Evolutionary conservation across 2,888 invertebrate genomes (phyloP).

Genomic region (Acholoe squamosa): DNA sequence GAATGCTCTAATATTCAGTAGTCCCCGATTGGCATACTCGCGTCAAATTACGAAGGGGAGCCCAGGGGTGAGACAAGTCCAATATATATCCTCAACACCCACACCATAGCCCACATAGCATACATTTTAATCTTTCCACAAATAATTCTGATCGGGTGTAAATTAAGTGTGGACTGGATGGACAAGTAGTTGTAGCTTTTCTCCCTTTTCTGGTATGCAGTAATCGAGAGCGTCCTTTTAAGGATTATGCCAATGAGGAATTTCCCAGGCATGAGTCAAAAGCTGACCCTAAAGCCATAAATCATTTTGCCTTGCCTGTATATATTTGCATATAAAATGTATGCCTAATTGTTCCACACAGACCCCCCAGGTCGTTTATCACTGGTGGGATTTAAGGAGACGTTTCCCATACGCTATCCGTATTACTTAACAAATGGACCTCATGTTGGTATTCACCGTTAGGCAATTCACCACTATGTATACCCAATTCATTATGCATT

Average conservation of each 20-base stretch:
- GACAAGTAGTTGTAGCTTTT: neutral
- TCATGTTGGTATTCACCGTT: constrained; percentile 27
- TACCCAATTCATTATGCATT: constrained; percentile 20
- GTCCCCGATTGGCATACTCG: constrained; percentile 1
- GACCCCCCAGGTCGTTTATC: constrained; percentile 56
- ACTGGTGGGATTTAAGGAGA: constrained; percentile 19
- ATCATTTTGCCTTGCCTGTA: constrained; percentile 51
- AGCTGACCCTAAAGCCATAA: constrained; percentile 45
- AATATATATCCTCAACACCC: neutral
- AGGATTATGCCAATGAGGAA: constrained; percentile 42
- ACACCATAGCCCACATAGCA: neutral
- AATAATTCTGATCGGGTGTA: constrained; percentile 45
- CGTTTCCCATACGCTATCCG: constrained; percentile 47
- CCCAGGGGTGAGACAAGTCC: neutral
- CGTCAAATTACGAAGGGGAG: neutral
- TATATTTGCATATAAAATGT: constrained; percentile 46
- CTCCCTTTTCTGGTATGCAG: neutral
- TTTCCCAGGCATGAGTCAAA: constrained; percentile 34
- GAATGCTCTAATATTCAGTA: constrained; percentile 53
- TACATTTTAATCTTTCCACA: constrained; percentile 5
- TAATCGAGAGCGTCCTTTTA: constrained; percentile 41
- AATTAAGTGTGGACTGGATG: constrained; percentile 18
- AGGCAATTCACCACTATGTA: neutral
- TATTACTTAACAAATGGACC: constrained; percentile 51
- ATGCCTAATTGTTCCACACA: constrained; percentile 43